These are phyloP conservation scores for Aselliscus stoliczkanus DNA, from an alignment of 2,797 vertebrate genomes.

Conservation along the genomic window DNA sequence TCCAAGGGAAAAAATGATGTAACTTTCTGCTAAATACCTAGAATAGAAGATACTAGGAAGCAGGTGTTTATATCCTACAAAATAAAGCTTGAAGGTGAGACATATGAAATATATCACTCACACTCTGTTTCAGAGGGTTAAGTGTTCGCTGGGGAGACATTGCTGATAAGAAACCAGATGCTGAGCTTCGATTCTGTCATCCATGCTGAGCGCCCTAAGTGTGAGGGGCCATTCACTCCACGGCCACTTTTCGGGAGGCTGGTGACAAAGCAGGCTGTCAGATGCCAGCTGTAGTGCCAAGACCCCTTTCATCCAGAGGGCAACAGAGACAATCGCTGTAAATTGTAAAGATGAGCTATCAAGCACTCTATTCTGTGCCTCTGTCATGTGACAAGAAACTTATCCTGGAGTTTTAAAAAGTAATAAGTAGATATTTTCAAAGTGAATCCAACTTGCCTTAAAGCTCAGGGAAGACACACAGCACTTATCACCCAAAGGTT, in stretches of 20 bases:
- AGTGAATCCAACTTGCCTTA: neutral
- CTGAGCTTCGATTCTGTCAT: neutral
- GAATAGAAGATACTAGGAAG: neutral
- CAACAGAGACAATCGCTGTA: neutral
- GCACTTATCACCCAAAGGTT: neutral
- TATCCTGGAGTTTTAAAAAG: neutral
- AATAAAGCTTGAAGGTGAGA: neutral
- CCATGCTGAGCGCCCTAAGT: accelerated
- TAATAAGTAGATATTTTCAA: neutral
- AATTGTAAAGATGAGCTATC: neutral
- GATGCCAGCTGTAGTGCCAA: neutral
- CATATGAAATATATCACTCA: neutral
- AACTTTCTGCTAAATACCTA: neutral
- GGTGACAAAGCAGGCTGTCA: neutral
- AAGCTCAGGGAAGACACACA: neutral
- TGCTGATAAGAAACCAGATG: neutral
- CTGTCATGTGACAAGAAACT: neutral
- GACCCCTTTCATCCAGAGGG: neutral
- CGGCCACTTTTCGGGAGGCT: neutral
- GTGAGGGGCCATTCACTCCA: neutral
- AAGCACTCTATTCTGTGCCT: neutral
- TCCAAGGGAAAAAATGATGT: neutral
- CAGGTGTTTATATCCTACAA: neutral
- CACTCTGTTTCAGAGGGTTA: neutral
- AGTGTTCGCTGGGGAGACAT: neutral